phyloP scores from a whole-genome alignment of 2,888 invertebrate genomes.

The Sialis lutaria region DNA sequence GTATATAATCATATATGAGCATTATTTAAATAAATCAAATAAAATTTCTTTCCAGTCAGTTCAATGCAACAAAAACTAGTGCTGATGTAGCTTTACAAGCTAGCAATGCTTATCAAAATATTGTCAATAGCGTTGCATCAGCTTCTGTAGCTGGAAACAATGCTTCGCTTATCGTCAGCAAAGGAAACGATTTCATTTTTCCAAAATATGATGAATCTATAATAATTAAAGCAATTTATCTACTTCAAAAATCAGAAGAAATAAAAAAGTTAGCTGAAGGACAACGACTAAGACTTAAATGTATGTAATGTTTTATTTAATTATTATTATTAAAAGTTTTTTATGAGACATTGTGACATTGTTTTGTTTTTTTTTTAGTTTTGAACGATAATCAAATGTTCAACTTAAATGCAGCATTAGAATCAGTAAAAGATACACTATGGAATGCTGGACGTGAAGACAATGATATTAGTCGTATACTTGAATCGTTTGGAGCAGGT shows the following conservation, averaged over 20 bases:
- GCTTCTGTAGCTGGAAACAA: neutral
- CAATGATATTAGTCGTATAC: slow-evolving; percentile 21
- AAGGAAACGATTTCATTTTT: slow-evolving; percentile 12
- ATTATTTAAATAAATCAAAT: slow-evolving; percentile 1
- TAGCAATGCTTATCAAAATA: slow-evolving; percentile 50
- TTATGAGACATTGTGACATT: neutral
- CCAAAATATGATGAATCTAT: slow-evolving; percentile 29
- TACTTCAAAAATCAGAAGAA: slow-evolving; percentile 33
- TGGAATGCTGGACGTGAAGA: slow-evolving; percentile 21
- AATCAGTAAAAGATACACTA: slow-evolving; percentile 14
- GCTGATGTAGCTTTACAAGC: slow-evolving; percentile 44
- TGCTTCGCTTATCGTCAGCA: too few species aligned
- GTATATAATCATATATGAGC: too few species aligned
- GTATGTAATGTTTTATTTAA: slow-evolving; percentile 14
- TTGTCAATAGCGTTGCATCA: slow-evolving; percentile 48
- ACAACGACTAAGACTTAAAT: slow-evolving; percentile 29
- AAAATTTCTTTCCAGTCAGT: slow-evolving; percentile 13
- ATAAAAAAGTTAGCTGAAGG: slow-evolving; percentile 34
- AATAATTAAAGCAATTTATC: slow-evolving; percentile 31
- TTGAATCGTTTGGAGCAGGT: slow-evolving; percentile 15
- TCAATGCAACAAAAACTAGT: slow-evolving; percentile 29
- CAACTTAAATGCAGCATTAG: neutral
- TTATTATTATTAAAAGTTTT: neutral
- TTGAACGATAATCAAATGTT: slow-evolving; percentile 1
- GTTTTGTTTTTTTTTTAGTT: neutral